These are phyloP conservation scores for Pteropus alecto DNA, from an alignment of 2,113 vertebrate genomes.

Conservation along the genomic window DNA sequence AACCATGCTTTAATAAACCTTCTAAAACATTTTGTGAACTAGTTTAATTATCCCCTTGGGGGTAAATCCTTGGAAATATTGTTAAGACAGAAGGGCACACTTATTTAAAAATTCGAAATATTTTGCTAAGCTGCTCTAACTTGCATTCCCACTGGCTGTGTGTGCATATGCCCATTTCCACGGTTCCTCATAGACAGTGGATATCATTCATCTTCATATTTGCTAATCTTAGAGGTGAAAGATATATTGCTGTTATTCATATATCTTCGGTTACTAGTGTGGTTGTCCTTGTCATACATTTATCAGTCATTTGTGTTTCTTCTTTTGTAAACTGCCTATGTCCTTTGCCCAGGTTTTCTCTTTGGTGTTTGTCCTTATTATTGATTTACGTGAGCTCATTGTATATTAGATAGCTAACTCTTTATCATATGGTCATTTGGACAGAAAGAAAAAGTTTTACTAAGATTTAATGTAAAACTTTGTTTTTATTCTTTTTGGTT, in stretches of 20 bases:
- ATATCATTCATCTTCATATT: not conserved
- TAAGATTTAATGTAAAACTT: not conserved
- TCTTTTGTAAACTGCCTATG: not conserved
- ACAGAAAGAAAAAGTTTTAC: not conserved
- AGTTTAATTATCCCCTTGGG: not conserved
- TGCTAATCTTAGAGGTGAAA: not conserved
- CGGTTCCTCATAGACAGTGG: no score
- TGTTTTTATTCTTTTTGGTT: not conserved
- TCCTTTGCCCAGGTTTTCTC: not conserved
- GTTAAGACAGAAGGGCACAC: not conserved
- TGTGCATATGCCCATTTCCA: rapidly evolving
- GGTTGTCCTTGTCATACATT: not conserved
- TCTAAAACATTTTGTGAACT: not conserved
- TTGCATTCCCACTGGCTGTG: no score
- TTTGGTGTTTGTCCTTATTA: not conserved
- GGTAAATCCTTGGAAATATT: not conserved
- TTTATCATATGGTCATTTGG: not conserved
- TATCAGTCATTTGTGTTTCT: not conserved
- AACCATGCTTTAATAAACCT: not conserved
- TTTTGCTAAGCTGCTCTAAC: not conserved
- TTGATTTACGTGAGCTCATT: not conserved
- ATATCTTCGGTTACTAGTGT: not conserved
- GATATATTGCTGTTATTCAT: not conserved
- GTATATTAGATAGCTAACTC: not conserved
- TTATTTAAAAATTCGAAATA: not conserved